Base-by-base conservation (phyloP, 2,888 invertebrate species). In the Lordiphosa andalusiaca region DNA sequence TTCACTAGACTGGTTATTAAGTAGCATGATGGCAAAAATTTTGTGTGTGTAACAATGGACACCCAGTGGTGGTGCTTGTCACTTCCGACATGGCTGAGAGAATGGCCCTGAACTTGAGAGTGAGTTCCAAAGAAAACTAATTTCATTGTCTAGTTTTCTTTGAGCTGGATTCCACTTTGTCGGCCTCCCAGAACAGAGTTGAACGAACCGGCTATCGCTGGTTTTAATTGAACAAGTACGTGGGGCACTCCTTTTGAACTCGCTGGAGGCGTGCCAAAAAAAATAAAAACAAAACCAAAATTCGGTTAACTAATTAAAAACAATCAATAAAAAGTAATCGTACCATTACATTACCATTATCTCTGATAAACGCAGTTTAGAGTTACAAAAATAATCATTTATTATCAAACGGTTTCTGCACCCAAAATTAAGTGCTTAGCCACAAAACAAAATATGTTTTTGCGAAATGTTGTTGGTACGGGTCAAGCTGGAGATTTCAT, bases 401-500 rank as follows among this genome's bases (percentile, higher is more conserved):
- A 81, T 81, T 77, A 84, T 70, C 81, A 62, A 64, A 50, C 21
- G 39, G 7, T 33, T 30, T 48, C 46, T 35, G 30, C 61, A 19
- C 19, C 19, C 55, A 60, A 81, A 84, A 84, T 84, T 81, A 84
- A 84, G 76, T 76, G 84, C 70, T 77, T 84, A 84, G 48, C 53
- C 57, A 46, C 49, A 53, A 37, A 53, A 4, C 30, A 25, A 36
- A 40, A 55, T 57, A 59, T 54, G 12, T 65, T 83, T 83, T 76
- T 83, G 64, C 67, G 61, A 75, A 83, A 73, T 65, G 64, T 63
- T 73, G 80, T 78, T 23, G 5, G 21, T 23, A 6, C 83, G 81
- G 75, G 75, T 76, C 84, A 76, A 76, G 75, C 75, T 80, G 83
- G 83, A 80, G 76, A 83, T 80, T 80, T 76, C 80, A 76, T 83